Base-by-base conservation (phyloP, 35 echinoderm and acorn worm genomes). In the Ptychodera flava region DNA sequence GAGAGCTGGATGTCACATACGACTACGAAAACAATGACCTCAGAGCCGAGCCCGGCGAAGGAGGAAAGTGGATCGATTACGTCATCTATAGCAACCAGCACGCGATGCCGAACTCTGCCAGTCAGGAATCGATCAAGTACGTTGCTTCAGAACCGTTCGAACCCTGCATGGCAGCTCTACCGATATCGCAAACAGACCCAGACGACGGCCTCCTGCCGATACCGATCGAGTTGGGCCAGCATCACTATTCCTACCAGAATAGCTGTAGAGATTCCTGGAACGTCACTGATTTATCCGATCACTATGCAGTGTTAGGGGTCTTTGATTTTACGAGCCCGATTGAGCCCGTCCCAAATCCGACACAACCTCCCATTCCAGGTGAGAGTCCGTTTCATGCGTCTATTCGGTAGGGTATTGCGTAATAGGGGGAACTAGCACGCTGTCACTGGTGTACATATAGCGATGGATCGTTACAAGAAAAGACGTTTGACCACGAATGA, bases 21-120 rank as follows among this genome's bases (percentile, higher is more conserved):
- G 92, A 97, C 37, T 85, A 80, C 31, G 76, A 52, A 29, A 33
- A 80, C 15, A 97, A 97, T 87, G 92, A 93, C 37, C 80, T 94
- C 12, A 88, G 93, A 30, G 32, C 52, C 31, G 53, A 93, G 31
- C 37, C 75, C 28, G 87, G 83, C 33, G 85, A 82, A 29, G 45
- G 45, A 64, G 45, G 45, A 64, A 64, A 89, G 35, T 91, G 79
- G 85, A 64, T 91, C 29, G 91, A 93, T 77, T 93, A 93, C 37
- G 83, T 86, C 15, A 28, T 93, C 36, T 89, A 85, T 38, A 89
- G 85, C 76, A 79, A 93, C 28, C 81, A 80, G 28, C 84, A 93
- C 45, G 37, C 89, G 30, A 80, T 89, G n/a, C 91, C 91, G 37
- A 89, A 31, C 15, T 27, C 64, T 10, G 87, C 87, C 16, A 89